These are phyloP conservation scores for Junco hyemalis DNA, from an alignment of 2,113 vertebrate genomes.

Conservation along the genomic window DNA sequence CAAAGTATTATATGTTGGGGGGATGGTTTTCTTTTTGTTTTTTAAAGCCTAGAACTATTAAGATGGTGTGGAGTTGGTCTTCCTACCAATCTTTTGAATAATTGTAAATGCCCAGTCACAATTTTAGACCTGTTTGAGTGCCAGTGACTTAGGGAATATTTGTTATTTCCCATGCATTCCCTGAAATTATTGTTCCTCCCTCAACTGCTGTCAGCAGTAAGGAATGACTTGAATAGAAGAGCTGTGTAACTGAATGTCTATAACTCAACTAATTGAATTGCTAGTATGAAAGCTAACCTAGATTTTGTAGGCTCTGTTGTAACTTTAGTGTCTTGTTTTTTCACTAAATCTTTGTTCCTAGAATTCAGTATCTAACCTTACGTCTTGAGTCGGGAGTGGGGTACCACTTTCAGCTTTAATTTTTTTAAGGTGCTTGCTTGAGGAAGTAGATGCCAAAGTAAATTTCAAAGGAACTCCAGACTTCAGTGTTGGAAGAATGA, in stretches of 20 bases:
- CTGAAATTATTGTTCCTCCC: conserved; percentile 55
- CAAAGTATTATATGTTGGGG: conserved; percentile 30
- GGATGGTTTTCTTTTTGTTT: neutral
- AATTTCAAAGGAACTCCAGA: conserved; percentile 46
- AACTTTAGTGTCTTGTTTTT: conserved; percentile 68
- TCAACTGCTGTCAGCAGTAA: conserved; percentile 49
- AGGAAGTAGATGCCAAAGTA: conserved; percentile 71
- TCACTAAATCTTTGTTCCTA: conserved; percentile 62
- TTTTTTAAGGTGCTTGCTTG: conserved; percentile 66
- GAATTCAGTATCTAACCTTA: conserved; percentile 47
- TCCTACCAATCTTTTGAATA: conserved; percentile 40
- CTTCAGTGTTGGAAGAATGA: conserved; percentile 43
- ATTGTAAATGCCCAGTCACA: conserved; percentile 47
- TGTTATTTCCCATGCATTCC: conserved; percentile 47
- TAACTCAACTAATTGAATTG: conserved; percentile 62
- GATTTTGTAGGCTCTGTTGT: conserved; percentile 68
- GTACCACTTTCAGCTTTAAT: conserved; percentile 54
- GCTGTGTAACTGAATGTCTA: conserved; percentile 65
- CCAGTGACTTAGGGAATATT: conserved; percentile 63
- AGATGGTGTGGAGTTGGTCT: conserved; percentile 50
- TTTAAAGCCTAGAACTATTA: conserved; percentile 35
- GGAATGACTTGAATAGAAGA: conserved; percentile 67
- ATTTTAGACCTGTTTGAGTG: conserved; percentile 56
- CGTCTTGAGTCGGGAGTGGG: conserved; percentile 58
- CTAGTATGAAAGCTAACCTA: conserved; percentile 68